A percentile compares a stretch with the other conserved stretches of the same genome.
Conservation (phyloP, 2,113 vertebrate species). For the Catagonus wagneri region DNA sequence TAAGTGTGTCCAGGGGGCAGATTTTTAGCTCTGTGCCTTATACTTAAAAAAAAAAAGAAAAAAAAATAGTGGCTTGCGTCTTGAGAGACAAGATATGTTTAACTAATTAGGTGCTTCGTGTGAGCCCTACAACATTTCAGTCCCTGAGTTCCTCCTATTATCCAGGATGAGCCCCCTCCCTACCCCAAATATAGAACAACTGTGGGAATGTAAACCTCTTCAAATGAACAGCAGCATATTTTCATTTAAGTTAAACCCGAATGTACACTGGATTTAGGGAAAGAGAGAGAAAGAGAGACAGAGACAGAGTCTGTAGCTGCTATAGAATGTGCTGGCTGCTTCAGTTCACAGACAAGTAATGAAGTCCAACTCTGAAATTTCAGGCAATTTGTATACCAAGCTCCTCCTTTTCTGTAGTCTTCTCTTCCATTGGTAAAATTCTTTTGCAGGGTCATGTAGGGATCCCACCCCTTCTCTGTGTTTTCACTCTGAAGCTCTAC, state of each 20-base stretch:
- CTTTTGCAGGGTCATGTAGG: slow-evolving; percentile 83
- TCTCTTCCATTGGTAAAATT: slow-evolving; percentile 87
- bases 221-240: not conserved
- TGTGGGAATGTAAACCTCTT: not conserved
- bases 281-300: not conserved
- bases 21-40: slow-evolving; percentile 81
- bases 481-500: slow-evolving; percentile 89
- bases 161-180: not conserved
- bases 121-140: slow-evolving; percentile 42
- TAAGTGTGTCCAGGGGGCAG: slow-evolving; percentile 82
- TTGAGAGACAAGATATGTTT: slow-evolving; percentile 55
- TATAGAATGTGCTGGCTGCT: slow-evolving; percentile 62
- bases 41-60: slow-evolving; percentile 38
- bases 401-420: slow-evolving; percentile 86
- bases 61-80: slow-evolving; percentile 24
- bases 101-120: slow-evolving; percentile 24
- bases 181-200: not conserved
- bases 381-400: slow-evolving; percentile 81
- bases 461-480: slow-evolving; percentile 89
- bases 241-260: slow-evolving; percentile 33
- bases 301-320: not conserved
- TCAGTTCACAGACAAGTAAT: slow-evolving; percentile 57
- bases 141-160: not conserved
- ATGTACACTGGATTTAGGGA: not conserved
- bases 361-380: slow-evolving; percentile 76